Conservation (phyloP, 1,140 invertebrate genomes). For the Drosophila tsacasi region DNA sequence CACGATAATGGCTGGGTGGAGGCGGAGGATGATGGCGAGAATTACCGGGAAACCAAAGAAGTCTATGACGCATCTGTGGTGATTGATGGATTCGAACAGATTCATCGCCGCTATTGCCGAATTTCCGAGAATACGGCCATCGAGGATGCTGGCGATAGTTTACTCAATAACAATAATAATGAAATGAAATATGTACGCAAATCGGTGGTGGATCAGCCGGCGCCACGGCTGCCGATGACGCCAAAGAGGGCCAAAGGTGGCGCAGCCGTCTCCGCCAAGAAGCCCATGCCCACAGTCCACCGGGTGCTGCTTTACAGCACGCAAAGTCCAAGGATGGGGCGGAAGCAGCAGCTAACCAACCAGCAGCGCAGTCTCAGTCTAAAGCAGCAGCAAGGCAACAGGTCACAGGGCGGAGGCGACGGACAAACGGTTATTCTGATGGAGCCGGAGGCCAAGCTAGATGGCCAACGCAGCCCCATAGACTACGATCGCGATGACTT, state of each 20-base stretch:
- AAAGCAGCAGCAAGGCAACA: slow-evolving; percentile 43
- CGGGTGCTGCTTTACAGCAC: slow-evolving; percentile 75
- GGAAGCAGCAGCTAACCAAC: slow-evolving; percentile 57
- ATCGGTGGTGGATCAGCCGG: slow-evolving; percentile 4
- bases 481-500: slow-evolving; percentile 56
- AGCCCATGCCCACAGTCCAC: slow-evolving; percentile 64
- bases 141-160: slow-evolving; percentile 21
- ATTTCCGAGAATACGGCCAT: slow-evolving; percentile 23
- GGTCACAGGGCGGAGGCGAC: slow-evolving; percentile 30
- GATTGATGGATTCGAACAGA: slow-evolving; percentile 48
- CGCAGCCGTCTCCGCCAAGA: slow-evolving; percentile 42
- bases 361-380: slow-evolving; percentile 42
- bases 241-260: slow-evolving; percentile 57
- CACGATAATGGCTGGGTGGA: slow-evolving; percentile 42
- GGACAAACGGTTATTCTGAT: slow-evolving; percentile 46
- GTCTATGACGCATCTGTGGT: slow-evolving; percentile 32
- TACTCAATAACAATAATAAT: slow-evolving; percentile 52
- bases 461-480: slow-evolving; percentile 14
- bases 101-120: slow-evolving; percentile 52
- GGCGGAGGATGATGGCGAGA: slow-evolving; percentile 5
- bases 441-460: slow-evolving; percentile 35
- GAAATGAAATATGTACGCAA: slow-evolving; percentile 24
- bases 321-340: slow-evolving; percentile 70
- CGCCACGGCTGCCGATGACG: slow-evolving; percentile 51
- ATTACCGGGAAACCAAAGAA: slow-evolving; percentile 40